Evolutionary conservation across 2,113 vertebrate species (phyloP), one percentile per base, ranked within the genome.

Genomic region (Elephantulus edwardii): DNA sequence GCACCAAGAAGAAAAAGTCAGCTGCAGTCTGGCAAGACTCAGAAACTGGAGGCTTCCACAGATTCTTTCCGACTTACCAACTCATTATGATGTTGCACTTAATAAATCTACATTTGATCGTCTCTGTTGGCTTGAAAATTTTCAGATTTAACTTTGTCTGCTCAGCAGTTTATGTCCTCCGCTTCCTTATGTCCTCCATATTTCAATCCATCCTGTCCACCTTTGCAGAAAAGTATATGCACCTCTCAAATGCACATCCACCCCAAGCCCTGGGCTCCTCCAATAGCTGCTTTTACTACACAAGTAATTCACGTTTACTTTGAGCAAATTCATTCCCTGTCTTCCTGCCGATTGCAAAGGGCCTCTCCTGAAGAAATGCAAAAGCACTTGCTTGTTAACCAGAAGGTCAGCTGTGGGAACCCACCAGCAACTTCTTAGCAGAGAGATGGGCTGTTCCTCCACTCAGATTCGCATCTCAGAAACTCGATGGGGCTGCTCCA

Each of bases 71-170:
- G 90, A 68, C 80, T 94, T 86, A 74, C 44, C 88, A 95, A 66
- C 83, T 70, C 93, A 95, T 94, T 86, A 81, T 86, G 74, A 83
- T 42, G 24, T 93, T 90, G 72, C 90, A 93, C 91, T 91, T 92
- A 93, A 95, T 95, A 96, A 96, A 96, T 96, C 90, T 89, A 42
- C 46, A 84, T 90, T 92, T 87, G 88, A 80, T 95, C 64, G 78
- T 93, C 86, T 91, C 60, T 90, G 38, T 91, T 95, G 71, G 35
- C 80, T 93, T 89, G 76, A 91, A 90, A 91, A 38, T 79, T 81
- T 88, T 92, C 86, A 71, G 85, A 91, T 91, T 93, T 95, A 78
- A 62, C 7, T 88, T 94, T 89, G 81, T 78, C 66, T 75, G 56
- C 66, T 96, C 78, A 93, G 92, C 93, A 92, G 46, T 95, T 95